Evolutionary conservation across 2,888 invertebrate genomes (phyloP).

Genomic region (Pseudococcus jackbeardsleyi): DNA sequence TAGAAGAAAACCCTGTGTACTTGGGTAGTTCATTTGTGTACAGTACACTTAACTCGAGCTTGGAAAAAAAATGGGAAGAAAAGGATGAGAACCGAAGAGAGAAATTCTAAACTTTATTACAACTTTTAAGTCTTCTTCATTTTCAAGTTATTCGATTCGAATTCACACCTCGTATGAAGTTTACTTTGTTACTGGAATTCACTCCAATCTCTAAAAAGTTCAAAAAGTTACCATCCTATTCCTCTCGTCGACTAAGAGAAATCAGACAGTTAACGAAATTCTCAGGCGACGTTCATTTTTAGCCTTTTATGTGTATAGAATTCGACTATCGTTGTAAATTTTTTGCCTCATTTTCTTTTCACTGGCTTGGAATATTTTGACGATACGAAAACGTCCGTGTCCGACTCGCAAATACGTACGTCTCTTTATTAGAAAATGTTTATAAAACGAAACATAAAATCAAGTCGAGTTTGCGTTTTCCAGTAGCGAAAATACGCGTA

Average conservation of each 20-base stretch:
- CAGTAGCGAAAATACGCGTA: background rate
- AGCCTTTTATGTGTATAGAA: background rate
- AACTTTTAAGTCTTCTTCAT: slow-evolving; percentile 12
- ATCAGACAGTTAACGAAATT: slow-evolving; percentile 13
- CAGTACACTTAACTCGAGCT: background rate
- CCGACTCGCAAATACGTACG: background rate
- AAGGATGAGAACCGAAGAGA: background rate
- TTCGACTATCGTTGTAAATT: background rate
- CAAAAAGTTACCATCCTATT: slow-evolving; percentile 4
- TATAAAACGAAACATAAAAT: slow-evolving; percentile 21
- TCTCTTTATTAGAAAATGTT: slow-evolving; percentile 8
- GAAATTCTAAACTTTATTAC: background rate
- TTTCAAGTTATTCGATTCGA: slow-evolving; percentile 6
- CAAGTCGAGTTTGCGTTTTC: slow-evolving; percentile 2
- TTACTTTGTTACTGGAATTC: slow-evolving; percentile 19
- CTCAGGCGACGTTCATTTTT: background rate
- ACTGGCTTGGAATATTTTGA: background rate
- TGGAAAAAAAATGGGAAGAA: background rate
- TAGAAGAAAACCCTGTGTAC: no score
- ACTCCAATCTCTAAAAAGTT: slow-evolving; percentile 12
- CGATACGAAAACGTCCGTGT: background rate
- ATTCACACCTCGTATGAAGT: slow-evolving; percentile 13
- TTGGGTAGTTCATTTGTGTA: background rate
- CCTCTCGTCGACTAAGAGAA: background rate
- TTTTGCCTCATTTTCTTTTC: background rate